A percentile compares a stretch with the other conserved stretches of the same genome.
Evolutionary conservation across 1,140 invertebrate species (phyloP).

Genomic region (Pseudomyrmex pallidus): DNA sequence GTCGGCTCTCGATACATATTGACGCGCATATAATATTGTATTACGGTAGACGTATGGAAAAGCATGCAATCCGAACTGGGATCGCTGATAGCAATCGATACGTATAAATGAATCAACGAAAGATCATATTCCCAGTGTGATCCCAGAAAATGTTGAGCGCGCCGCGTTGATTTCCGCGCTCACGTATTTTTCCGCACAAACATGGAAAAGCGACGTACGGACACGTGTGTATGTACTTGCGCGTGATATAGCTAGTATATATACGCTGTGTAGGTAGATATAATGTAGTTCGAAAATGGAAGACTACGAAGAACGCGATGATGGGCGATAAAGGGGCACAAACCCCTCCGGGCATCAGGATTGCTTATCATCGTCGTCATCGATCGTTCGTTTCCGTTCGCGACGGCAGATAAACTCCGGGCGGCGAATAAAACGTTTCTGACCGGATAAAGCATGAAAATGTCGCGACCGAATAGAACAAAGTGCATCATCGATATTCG

Average conservation of each 20-base stretch:
- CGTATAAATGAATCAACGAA: conserved; percentile 32
- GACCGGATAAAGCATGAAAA: conserved; percentile 23
- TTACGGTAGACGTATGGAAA: background rate
- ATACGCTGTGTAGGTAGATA: background rate
- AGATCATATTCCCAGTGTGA: conserved; percentile 27
- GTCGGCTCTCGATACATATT: background rate
- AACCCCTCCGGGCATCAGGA: conserved; percentile 36
- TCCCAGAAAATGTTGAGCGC: conserved; percentile 29
- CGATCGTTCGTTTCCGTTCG: conserved; percentile 38
- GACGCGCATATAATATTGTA: background rate
- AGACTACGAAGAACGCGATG: conserved; percentile 28
- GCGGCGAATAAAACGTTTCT: conserved; percentile 10
- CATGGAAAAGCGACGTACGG: background rate
- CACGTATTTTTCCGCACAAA: conserved; percentile 24
- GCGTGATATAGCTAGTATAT: no score
- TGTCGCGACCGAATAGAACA: conserved; percentile 8
- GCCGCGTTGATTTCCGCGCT: conserved; percentile 4
- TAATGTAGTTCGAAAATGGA: conserved; percentile 34
- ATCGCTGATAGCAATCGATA: conserved; percentile 27
- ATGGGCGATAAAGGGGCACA: conserved; percentile 49
- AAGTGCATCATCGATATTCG: conserved; percentile 16
- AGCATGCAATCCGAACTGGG: conserved; percentile 3
- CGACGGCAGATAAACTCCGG: conserved; percentile 25
- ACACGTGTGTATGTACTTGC: background rate
- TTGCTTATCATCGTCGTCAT: conserved; percentile 56